Conservation (phyloP, 2,113 vertebrate genomes). For the Cervus canadensis region DNA sequence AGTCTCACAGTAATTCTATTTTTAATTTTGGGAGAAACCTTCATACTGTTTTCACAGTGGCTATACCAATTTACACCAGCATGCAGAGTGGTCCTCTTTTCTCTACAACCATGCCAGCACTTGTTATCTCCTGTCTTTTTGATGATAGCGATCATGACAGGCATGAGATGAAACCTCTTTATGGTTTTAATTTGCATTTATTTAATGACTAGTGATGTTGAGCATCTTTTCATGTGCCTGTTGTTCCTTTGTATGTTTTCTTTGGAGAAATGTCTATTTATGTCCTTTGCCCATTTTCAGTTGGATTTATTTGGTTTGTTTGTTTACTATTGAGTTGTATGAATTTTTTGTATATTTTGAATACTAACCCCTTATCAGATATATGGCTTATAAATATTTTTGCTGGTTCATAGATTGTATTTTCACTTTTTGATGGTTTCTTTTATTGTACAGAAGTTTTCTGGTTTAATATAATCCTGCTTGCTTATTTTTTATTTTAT, state of each 20-base stretch:
- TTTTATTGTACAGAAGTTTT: neutral
- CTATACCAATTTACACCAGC: neutral
- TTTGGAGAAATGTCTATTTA: neutral
- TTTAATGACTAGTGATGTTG: neutral
- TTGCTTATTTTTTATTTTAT: neutral
- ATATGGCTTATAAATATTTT: neutral
- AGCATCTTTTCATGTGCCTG: neutral
- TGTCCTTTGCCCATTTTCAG: neutral
- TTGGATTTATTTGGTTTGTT: neutral
- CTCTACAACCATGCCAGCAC: neutral
- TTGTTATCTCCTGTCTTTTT: neutral
- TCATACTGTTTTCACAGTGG: neutral
- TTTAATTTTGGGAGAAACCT: neutral
- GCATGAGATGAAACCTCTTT: neutral
- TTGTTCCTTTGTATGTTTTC: neutral
- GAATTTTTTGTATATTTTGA: neutral
- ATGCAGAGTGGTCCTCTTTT: neutral
- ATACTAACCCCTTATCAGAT: neutral
- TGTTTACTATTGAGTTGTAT: neutral
- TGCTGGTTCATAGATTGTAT: neutral
- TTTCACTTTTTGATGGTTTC: neutral
- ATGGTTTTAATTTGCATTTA: neutral
- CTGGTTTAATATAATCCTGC: neutral
- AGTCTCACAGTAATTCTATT: neutral
- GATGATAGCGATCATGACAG: neutral